These are phyloP conservation scores for Atractosteus spatula DNA, from an alignment of 2,113 vertebrate genomes.

Conservation along the genomic window DNA sequence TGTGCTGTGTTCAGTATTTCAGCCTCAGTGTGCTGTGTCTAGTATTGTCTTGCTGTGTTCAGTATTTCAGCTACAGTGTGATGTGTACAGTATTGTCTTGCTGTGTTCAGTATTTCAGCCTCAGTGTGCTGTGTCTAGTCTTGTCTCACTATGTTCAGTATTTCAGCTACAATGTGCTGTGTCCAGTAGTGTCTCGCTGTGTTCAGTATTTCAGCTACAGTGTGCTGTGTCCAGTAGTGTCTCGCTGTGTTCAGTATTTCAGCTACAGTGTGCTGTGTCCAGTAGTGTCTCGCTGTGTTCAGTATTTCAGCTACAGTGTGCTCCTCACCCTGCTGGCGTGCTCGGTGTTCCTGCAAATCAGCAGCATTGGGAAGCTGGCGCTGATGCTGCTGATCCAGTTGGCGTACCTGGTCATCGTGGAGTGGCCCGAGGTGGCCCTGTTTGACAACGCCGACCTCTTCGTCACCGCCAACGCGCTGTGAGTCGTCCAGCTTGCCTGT, in stretches of 20 bases:
- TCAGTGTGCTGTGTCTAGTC: not conserved
- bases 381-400: slow-evolving; percentile 86
- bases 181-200: too few relatives aligned
- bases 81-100: too few relatives aligned
- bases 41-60: too few relatives aligned
- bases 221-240: too few relatives aligned
- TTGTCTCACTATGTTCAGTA: not conserved
- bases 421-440: slow-evolving; percentile 85
- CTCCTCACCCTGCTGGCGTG: slow-evolving; percentile 91
- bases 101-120: too few relatives aligned
- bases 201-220: too few relatives aligned
- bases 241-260: too few relatives aligned
- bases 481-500: slow-evolving; percentile 51
- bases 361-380: slow-evolving; percentile 89
- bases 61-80: too few relatives aligned
- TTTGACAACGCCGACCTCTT: slow-evolving; percentile 94
- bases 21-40: too few relatives aligned
- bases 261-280: not conserved
- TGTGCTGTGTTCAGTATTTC: too few relatives aligned
- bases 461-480: slow-evolving; percentile 87
- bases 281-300: slow-evolving; percentile 21
- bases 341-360: slow-evolving; percentile 97
- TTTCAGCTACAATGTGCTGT: not conserved
- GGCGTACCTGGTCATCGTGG: slow-evolving; percentile 83
- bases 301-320: slow-evolving; percentile 91